Percentiles rank a stretch among this genome's conserved stretches.
Conservation (phyloP, 1,140 invertebrate species). For the Bombus haemorrhoidalis region DNA sequence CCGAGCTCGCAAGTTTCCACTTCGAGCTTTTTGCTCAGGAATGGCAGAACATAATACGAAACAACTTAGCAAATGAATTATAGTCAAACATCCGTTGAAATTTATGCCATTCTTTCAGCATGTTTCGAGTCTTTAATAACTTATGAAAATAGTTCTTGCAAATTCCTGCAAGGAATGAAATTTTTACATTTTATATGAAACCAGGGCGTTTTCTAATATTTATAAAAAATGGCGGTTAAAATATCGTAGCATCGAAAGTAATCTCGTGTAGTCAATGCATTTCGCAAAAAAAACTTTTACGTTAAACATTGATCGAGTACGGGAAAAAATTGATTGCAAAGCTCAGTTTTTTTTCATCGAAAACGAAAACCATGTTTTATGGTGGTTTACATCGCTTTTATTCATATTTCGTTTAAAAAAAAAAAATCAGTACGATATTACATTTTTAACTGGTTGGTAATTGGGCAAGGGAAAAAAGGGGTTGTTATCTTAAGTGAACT, state of each 20-base stretch:
- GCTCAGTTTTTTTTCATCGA: neutral
- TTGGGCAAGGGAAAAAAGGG: neutral
- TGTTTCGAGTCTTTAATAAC: neutral
- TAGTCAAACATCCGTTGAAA: neutral
- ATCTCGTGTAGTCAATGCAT: neutral
- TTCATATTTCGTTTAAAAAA: neutral
- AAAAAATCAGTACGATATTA: neutral
- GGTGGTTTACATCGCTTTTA: neutral
- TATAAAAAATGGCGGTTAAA: neutral
- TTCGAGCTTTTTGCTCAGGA: neutral
- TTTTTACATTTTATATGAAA: neutral
- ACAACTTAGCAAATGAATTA: neutral
- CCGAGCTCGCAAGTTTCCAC: neutral
- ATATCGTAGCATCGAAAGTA: neutral
- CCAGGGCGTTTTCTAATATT: neutral
- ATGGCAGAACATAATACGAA: neutral
- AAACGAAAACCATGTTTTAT: neutral
- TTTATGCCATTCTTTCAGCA: neutral
- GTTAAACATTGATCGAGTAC: neutral
- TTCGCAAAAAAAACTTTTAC: neutral
- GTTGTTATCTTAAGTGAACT: neutral
- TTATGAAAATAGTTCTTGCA: neutral
- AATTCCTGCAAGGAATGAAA: neutral
- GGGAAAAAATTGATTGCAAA: neutral
- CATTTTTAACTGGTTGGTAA: neutral